Base-by-base conservation (phyloP, 2,888 invertebrate genomes). In the Parapristionchus giblindavisi region DNA sequence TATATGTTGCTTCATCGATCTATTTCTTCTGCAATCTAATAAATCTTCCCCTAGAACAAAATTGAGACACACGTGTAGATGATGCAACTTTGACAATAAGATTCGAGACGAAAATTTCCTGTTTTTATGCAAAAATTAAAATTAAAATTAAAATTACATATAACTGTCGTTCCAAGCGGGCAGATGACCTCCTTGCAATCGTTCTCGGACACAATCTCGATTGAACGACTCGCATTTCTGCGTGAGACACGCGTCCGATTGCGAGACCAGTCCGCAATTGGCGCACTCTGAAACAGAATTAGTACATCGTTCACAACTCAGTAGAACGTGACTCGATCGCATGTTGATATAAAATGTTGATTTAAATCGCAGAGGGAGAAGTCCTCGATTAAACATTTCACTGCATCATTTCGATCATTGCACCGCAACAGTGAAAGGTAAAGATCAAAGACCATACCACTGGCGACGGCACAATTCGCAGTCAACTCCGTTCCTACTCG, bases 151-250 rank as follows among this genome's bases (percentile, higher is more conserved):
- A 2, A 56, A 56, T 27, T 1, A 71, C 71, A 24, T 71, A 71
- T 8, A 71, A 43, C 14, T 71, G 71, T 32, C 51, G n/a, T 40
- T 58, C 63, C 58, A 21, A 71, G 17, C 11, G 71, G 71, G 29
- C 71, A 71, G 58, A 71, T 71, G 43, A 71, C 51, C 29, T 71
- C 48, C 36, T 71, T 71, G 71, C 71, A 71, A 58, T 71, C 71
- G 40, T 38, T n/a, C 14, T 71, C 71, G 40, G 27, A 56, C 21
- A 65, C 63, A 4, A 65, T 65, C 63, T 65, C 63, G n/a, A 65
- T n/a, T 40, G 71, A 71, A 71, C 3, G 56, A 17, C 43, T 71
- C 71, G 58, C 71, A 71, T 24, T 24, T 38, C 58, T 71, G 71
- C 1, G 71, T 71, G 71, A 71, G 71, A 43, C 71, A 71, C 0